Conservation (phyloP, 1,140 invertebrate genomes). For the Heliconius hewitsoni region DNA sequence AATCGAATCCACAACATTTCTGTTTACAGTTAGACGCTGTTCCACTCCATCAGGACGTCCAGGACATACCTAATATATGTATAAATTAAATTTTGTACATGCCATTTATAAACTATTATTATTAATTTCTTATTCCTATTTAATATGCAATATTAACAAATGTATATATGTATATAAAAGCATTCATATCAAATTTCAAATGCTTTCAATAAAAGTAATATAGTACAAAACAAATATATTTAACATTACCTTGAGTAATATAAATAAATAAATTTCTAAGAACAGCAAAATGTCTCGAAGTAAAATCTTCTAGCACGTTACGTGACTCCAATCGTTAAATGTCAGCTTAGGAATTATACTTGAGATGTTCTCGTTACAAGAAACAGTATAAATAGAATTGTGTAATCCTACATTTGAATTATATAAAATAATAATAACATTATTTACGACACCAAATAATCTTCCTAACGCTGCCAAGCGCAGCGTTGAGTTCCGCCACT, state of each 20-base stretch:
- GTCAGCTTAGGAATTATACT: conserved; percentile 18
- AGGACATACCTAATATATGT: background rate
- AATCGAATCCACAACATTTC: background rate
- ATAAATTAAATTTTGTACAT: no score
- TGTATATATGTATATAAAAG: no score
- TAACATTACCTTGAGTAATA: background rate
- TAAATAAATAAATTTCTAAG: background rate
- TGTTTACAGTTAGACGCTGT: background rate
- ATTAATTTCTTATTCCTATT: no score
- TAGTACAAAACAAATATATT: no score
- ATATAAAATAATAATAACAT: conserved; percentile 8
- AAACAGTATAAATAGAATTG: conserved; percentile 12
- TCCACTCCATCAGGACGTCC: no score
- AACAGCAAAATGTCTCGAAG: background rate
- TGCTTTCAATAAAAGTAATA: no score
- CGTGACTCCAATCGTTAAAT: conserved; percentile 17
- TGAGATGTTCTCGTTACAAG: background rate
- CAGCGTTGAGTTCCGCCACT: no score
- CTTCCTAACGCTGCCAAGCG: no score
- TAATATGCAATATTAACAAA: no score
- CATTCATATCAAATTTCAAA: no score
- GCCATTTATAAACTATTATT: no score
- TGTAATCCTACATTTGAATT: conserved; percentile 7
- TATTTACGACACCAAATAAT: background rate
- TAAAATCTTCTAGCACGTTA: conserved; percentile 8